Base-by-base conservation (phyloP, 2,113 vertebrate genomes). In the Psilopsiagon aymara region DNA sequence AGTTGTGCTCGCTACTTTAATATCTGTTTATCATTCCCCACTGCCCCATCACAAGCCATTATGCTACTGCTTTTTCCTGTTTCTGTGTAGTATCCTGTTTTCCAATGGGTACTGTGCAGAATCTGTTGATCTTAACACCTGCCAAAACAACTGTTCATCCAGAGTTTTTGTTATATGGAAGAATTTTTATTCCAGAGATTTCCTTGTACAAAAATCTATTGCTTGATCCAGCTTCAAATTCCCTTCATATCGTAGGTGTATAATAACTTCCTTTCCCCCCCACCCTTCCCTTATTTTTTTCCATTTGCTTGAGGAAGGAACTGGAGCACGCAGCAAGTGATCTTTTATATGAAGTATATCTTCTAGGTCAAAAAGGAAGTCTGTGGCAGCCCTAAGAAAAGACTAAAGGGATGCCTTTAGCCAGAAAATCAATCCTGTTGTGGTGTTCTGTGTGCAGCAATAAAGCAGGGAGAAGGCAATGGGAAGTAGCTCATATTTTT, bases 251-350 rank as follows among this genome's bases (percentile, higher is more conserved):
- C 3, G 8, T 31, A 52, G 9, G 9, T 33, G 9, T 29, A 12
- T 33, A 27, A n/a, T 12, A 47, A 39, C 4, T 52, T 94, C 53
- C 8, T 49, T 28, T 27, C 7, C 9, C 2, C 13, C 1, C 7
- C 53, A 1, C 5, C 5, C 17, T 1, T 6, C 1, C 2, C 5
- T 3, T 17, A n/a, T 53, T 46, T 44, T 35, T 43, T 23, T 6
- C 8, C 8, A 1, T 33, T 63, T 68, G 33, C 25, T 52, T n/a
- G 14, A 29, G 37, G 19, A 14, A 47, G n/a, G 23, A 82, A 69
- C 11, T 47, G 29, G 19, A 82, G 55, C 28, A 77, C 12, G 19
- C 29, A 78, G 37, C n/a, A 82, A 31, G 57, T 60, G 31, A n/a
- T 69, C 35, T 69, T 10, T 74, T 43, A 13, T 82, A 27, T 27